These are phyloP conservation scores for Lipophrys pholis DNA, from an alignment of 2,113 vertebrate species.

Conservation along the genomic window DNA sequence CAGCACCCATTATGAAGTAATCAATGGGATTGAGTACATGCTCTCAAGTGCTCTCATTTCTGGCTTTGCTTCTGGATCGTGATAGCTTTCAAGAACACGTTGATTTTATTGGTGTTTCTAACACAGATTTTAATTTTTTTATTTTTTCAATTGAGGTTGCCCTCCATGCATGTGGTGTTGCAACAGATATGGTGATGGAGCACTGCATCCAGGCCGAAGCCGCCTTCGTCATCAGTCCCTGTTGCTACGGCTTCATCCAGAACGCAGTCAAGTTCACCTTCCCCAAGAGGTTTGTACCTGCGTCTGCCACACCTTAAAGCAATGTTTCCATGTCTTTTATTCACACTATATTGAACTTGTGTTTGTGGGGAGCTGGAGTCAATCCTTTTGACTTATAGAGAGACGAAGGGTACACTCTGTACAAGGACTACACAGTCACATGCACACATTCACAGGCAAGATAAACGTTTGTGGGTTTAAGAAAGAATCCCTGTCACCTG, in stretches of 20 bases:
- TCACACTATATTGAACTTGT: not conserved
- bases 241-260: constrained; percentile 98
- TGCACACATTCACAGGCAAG: too few relatives aligned
- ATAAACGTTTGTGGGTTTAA: too few relatives aligned
- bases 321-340: constrained; percentile 11
- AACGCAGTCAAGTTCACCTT: constrained; percentile 94
- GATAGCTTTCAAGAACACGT: constrained; percentile 2
- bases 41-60: constrained; percentile 14
- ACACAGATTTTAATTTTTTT: constrained; percentile 16
- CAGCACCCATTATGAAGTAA: constrained; percentile 45
- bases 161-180: constrained; percentile 95
- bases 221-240: constrained; percentile 92
- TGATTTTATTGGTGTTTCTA: not conserved
- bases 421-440: too few relatives aligned
- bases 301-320: not conserved
- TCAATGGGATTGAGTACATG: constrained; percentile 46
- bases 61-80: not conserved
- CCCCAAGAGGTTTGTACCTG: constrained; percentile 88
- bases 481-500: too few relatives aligned
- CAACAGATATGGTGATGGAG: constrained; percentile 97
- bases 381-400: too few relatives aligned
- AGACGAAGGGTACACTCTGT: too few relatives aligned
- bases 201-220: constrained; percentile 89
- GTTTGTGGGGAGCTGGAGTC: too few relatives aligned
- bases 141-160: constrained; percentile 87